These are phyloP conservation scores for Gryon sp. DNA, from an alignment of 1,140 invertebrate genomes.

Conservation along the genomic window DNA sequence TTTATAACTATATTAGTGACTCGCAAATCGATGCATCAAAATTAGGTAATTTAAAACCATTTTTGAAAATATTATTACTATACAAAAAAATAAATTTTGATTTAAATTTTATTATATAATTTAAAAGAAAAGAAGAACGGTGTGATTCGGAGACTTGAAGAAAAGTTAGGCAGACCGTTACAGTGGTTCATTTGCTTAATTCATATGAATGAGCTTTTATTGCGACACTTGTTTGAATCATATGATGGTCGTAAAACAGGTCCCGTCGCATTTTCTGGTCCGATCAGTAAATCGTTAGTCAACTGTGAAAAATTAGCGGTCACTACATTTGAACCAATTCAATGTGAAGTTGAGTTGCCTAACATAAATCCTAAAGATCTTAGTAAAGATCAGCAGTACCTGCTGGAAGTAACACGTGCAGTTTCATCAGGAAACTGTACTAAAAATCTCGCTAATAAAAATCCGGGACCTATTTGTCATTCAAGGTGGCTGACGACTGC, in stretches of 20 bases:
- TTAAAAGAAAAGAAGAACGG: constrained; percentile 67
- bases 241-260: constrained; percentile 64
- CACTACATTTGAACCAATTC: constrained; percentile 49
- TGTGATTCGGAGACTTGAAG: constrained; percentile 58
- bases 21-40: constrained; percentile 13
- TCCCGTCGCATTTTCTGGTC: constrained; percentile 48
- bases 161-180: constrained; percentile 37
- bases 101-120: constrained; percentile 2
- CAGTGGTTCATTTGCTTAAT: constrained; percentile 67
- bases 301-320: constrained; percentile 57
- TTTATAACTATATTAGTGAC: too few species aligned
- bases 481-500: constrained; percentile 69
- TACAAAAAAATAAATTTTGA: too few species aligned
- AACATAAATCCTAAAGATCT: constrained; percentile 47
- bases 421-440: constrained; percentile 58
- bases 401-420: constrained; percentile 58
- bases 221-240: constrained; percentile 65
- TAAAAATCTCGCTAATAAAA: constrained; percentile 60
- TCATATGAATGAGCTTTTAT: constrained; percentile 64
- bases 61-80: too few species aligned
- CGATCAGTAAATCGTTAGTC: constrained; percentile 38
- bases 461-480: constrained; percentile 67
- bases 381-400: constrained; percentile 66
- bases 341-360: constrained; percentile 27
- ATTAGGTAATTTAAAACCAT: too few species aligned